Evolutionary conservation across 1,140 invertebrate species (phyloP).

Genomic region (Lepidostoma basale): DNA sequence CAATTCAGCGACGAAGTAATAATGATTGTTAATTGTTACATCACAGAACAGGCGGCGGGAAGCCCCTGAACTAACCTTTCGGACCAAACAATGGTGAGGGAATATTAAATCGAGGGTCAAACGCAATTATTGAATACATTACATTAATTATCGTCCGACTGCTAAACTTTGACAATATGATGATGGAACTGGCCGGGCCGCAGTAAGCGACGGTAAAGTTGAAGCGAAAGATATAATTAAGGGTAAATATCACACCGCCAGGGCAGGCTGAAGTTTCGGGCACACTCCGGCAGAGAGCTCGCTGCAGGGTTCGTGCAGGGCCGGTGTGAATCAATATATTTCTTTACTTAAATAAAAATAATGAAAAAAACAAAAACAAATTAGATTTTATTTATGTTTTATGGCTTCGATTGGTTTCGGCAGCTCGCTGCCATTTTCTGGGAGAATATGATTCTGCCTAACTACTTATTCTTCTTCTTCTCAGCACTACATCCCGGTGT

Average conservation of each 20-base stretch:
- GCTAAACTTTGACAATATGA: slow-evolving; percentile 15
- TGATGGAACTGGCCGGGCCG: slow-evolving; percentile 7
- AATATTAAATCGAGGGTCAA: slow-evolving; percentile 16
- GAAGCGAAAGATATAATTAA: slow-evolving; percentile 15
- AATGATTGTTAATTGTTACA: too few species aligned
- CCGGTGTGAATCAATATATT: too few species aligned
- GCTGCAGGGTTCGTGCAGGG: background rate
- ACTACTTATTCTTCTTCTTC: too few species aligned
- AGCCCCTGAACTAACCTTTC: background rate
- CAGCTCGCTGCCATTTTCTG: too few species aligned
- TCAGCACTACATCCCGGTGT: too few species aligned
- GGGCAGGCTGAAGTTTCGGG: slow-evolving; percentile 4
- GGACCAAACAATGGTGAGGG: background rate
- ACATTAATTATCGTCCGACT: slow-evolving; percentile 18
- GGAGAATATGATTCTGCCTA: too few species aligned
- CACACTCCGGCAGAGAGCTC: background rate
- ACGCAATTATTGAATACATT: slow-evolving; percentile 21
- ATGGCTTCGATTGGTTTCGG: too few species aligned
- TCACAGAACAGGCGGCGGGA: too few species aligned
- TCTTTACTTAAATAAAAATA: too few species aligned
- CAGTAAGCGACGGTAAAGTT: slow-evolving; percentile 4
- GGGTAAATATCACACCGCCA: slow-evolving; percentile 12
- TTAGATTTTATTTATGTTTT: too few species aligned
- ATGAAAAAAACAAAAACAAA: too few species aligned
- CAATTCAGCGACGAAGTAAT: too few species aligned